A percentile compares a stretch with the other conserved stretches of the same genome.
Evolutionary conservation across 2,113 vertebrate species (phyloP).

Genomic region (Clarias magur): DNA sequence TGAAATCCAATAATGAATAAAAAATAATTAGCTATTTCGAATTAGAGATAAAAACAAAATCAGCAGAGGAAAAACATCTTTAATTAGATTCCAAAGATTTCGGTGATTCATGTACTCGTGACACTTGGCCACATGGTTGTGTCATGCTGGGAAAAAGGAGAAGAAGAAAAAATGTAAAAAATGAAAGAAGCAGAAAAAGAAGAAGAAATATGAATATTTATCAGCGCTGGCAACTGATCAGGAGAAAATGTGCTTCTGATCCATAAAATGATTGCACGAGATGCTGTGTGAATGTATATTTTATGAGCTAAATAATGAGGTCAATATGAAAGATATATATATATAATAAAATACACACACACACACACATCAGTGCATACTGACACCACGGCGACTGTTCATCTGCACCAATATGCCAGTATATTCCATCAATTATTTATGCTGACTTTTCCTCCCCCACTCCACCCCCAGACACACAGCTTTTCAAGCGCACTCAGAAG

Average conservation of each 20-base stretch:
- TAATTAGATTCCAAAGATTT: slow-evolving; percentile 45
- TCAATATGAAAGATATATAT: slow-evolving; percentile 49
- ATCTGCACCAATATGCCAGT: slow-evolving; percentile 46
- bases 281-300: slow-evolving; percentile 47
- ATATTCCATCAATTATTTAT: slow-evolving; percentile 54
- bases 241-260: slow-evolving; percentile 50
- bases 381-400: slow-evolving; percentile 36
- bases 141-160: slow-evolving; percentile 42
- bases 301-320: slow-evolving; percentile 62
- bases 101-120: slow-evolving; percentile 46
- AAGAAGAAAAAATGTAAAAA: slow-evolving; percentile 47
- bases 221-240: slow-evolving; percentile 58
- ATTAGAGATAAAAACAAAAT: background rate
- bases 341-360: slow-evolving; percentile 4
- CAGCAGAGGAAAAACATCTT: slow-evolving; percentile 26
- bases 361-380: slow-evolving; percentile 34
- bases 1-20: background rate
- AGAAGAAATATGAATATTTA: slow-evolving; percentile 59
- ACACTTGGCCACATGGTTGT: slow-evolving; percentile 44
- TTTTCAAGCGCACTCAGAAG: slow-evolving; percentile 16
- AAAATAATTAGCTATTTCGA: background rate
- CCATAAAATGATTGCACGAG: slow-evolving; percentile 40
- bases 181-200: slow-evolving; percentile 12
- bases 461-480: slow-evolving; percentile 28
- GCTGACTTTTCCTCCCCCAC: slow-evolving; percentile 33